Evolutionary conservation across 2,113 vertebrate genomes (phyloP).

Genomic region (Limnothrissa miodon): DNA sequence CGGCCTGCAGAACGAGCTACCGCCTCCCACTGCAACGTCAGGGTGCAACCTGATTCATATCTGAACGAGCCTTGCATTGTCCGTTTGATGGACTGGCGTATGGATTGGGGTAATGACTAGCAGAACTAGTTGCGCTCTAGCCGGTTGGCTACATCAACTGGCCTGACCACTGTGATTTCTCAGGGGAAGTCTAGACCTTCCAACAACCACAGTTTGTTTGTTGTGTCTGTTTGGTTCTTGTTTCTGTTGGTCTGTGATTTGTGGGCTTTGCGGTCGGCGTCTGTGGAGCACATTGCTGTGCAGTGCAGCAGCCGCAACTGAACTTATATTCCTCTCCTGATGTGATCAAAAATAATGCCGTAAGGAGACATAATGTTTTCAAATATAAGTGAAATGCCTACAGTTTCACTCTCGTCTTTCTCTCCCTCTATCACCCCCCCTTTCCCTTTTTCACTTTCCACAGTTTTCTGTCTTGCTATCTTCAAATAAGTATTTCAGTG

Average conservation of each 20-base stretch:
- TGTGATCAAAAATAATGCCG: too few species aligned
- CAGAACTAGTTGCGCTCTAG: neutral
- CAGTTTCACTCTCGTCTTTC: neutral
- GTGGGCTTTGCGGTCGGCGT: neutral
- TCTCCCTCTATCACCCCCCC: neutral
- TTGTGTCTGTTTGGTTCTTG: neutral
- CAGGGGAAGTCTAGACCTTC: neutral
- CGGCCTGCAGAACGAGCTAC: neutral
- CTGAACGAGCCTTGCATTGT: neutral
- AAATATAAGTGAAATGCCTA: neutral
- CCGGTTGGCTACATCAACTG: neutral
- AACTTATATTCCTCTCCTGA: neutral
- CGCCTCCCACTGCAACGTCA: neutral
- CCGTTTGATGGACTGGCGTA: neutral
- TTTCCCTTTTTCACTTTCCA: neutral
- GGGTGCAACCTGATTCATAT: neutral
- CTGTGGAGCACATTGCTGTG: neutral
- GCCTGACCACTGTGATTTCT: neutral
- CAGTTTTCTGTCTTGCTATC: neutral
- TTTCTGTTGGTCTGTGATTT: neutral
- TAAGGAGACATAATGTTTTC: neutral
- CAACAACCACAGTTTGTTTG: neutral
- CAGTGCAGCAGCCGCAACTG: neutral
- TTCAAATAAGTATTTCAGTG: rapidly evolving
- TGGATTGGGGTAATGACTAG: neutral